Conservation (phyloP, 2,797 vertebrate genomes). For the Bradypus variegatus region DNA sequence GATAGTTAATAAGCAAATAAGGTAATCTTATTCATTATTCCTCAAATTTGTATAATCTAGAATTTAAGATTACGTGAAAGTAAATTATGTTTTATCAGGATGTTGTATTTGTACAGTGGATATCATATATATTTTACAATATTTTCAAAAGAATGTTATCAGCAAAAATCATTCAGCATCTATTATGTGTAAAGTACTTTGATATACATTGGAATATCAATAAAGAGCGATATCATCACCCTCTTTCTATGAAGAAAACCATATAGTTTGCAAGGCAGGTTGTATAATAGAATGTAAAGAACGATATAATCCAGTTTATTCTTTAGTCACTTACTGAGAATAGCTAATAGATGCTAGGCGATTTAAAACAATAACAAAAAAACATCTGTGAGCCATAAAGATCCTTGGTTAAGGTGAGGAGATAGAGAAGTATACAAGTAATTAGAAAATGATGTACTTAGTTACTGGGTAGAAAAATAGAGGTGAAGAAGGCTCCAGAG, state of each 20-base stretch:
- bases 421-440: not conserved
- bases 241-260: not conserved
- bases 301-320: not conserved
- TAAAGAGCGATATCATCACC: constrained; percentile 18
- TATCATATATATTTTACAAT: not conserved
- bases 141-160: constrained; percentile 21
- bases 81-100: constrained; percentile 3
- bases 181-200: not conserved
- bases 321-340: not conserved
- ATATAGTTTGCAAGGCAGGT: not conserved
- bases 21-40: not conserved
- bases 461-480: not conserved
- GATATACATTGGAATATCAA: not conserved
- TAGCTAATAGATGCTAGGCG: not conserved
- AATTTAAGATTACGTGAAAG: constrained; percentile 33
- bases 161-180: constrained; percentile 3
- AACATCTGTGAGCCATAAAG: not conserved
- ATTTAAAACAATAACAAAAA: constrained; percentile 2
- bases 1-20: not conserved
- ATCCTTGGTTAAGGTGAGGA: not conserved
- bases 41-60: not conserved
- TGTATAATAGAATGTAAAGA: not conserved
- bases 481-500: not conserved
- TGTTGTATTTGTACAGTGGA: not conserved
- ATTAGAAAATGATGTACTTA: not conserved